These are phyloP conservation scores for Falco columbarius DNA, from an alignment of 2,797 vertebrate species.

Conservation along the genomic window DNA sequence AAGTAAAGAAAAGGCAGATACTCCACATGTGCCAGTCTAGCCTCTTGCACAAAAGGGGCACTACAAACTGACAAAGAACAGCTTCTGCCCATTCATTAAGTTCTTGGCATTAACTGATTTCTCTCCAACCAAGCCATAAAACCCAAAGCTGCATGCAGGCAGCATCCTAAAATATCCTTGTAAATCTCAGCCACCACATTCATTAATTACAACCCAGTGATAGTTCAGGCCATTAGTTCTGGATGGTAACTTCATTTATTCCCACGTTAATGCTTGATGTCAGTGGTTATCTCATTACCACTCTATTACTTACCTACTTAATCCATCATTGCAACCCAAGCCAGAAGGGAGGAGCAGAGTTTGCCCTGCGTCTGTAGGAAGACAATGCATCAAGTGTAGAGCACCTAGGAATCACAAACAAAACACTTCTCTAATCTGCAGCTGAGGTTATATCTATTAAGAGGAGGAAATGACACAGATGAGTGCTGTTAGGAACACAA, in stretches of 20 bases:
- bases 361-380: neutral
- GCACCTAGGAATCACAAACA: conserved; percentile 21
- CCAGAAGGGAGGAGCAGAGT: neutral
- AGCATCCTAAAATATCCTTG: conserved; percentile 75
- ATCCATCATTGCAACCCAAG: conserved; percentile 45
- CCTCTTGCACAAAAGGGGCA: neutral
- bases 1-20: neutral
- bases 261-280: conserved; percentile 70
- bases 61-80: neutral
- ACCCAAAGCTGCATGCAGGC: conserved; percentile 52
- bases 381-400: neutral
- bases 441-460: neutral
- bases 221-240: conserved; percentile 74
- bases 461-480: conserved; percentile 15
- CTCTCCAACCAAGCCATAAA: conserved; percentile 63
- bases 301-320: conserved; percentile 71
- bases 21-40: neutral
- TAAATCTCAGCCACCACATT: conserved; percentile 69
- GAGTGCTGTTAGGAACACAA: neutral
- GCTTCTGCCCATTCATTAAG: conserved; percentile 37
- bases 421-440: conserved; percentile 10
- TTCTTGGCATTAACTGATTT: conserved; percentile 60
- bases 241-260: conserved; percentile 79
- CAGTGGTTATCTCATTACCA: conserved; percentile 76
- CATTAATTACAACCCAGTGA: conserved; percentile 76